These are phyloP conservation scores for Drosophila sproati DNA, from an alignment of 1,140 invertebrate species.

Conservation along the genomic window DNA sequence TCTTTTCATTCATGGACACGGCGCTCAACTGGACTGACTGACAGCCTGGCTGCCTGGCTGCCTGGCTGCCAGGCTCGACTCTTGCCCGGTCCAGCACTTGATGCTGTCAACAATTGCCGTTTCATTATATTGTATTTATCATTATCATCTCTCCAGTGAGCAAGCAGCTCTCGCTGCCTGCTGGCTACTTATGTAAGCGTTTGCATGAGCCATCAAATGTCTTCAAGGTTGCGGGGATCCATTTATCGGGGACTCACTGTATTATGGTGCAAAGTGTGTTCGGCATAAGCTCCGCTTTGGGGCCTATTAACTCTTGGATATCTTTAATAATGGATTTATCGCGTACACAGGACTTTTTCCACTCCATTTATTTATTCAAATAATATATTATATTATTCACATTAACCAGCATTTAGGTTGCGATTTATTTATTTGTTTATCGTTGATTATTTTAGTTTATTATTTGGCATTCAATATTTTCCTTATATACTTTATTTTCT, in stretches of 20 bases:
- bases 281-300: background rate
- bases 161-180: conserved; percentile 2
- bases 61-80: background rate
- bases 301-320: background rate
- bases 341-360: no score
- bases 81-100: conserved; percentile 52
- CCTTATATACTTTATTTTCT: no score
- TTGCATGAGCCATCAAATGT: conserved; percentile 22
- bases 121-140: conserved; percentile 82
- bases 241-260: background rate
- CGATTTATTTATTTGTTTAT: no score
- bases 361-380: no score
- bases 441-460: no score
- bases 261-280: background rate
- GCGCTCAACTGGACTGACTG: background rate
- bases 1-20: conserved; percentile 32
- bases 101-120: conserved; percentile 72
- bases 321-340: background rate
- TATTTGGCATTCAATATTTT: no score
- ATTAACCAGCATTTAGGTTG: no score
- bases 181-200: conserved; percentile 9
- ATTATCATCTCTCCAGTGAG: conserved; percentile 58
- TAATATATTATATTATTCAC: no score
- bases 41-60: conserved; percentile 1
- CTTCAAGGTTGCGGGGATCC: background rate